These are phyloP conservation scores for Drosophila elegans DNA, from an alignment of 1,140 invertebrate species.

Conservation along the genomic window DNA sequence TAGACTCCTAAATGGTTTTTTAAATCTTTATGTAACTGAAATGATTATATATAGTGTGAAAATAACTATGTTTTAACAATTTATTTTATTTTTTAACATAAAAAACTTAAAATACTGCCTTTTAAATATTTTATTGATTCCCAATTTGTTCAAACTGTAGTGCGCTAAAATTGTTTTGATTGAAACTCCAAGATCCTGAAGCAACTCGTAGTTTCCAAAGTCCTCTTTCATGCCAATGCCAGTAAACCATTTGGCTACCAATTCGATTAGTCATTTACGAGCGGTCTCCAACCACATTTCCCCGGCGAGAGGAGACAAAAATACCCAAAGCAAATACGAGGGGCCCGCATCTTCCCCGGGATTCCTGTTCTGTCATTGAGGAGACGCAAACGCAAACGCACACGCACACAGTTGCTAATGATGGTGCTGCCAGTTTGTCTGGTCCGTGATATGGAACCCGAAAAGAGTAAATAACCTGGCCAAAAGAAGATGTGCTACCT, in stretches of 20 bases:
- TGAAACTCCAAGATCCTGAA: not conserved
- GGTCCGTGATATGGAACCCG: constrained; percentile 25
- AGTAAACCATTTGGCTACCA: constrained; percentile 58
- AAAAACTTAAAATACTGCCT: no score
- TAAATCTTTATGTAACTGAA: not conserved
- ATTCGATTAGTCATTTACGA: constrained; percentile 68
- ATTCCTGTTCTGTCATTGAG: constrained; percentile 58
- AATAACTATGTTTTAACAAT: not conserved
- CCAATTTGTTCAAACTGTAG: no score
- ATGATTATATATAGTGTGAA: no score
- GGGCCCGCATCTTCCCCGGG: constrained; percentile 39
- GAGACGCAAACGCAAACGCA: constrained; percentile 13
- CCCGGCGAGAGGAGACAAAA: constrained; percentile 3
- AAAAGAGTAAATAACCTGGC: constrained; percentile 33
- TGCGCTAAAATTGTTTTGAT: not conserved
- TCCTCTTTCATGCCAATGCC: constrained; percentile 2
- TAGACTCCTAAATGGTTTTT: not conserved
- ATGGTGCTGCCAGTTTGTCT: constrained; percentile 80
- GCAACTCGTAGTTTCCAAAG: constrained; percentile 10
- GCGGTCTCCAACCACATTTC: constrained; percentile 5
- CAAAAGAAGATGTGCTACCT: constrained; percentile 57
- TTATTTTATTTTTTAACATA: not conserved
- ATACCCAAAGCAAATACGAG: constrained; percentile 26
- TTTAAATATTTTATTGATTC: no score
- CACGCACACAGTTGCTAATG: constrained; percentile 65